A percentile compares a stretch with the other conserved stretches of the same genome.
These are phyloP conservation scores for Henicopernis longicauda DNA, from an alignment of 2,113 vertebrate genomes.

Conservation along the genomic window DNA sequence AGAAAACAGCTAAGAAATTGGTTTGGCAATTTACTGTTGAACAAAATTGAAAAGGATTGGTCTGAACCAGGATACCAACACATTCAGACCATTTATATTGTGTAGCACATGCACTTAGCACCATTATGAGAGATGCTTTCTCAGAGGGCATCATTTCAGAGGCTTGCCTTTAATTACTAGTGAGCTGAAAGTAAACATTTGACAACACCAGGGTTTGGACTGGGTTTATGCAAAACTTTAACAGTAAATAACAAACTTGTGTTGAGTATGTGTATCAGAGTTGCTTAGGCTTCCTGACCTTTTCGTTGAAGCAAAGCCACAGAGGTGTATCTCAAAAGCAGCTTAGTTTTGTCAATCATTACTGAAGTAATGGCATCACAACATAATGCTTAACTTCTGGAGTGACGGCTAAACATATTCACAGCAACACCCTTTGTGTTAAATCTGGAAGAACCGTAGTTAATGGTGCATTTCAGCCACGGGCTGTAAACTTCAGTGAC, in stretches of 20 bases:
- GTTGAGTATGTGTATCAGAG: background rate
- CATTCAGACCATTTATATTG: background rate
- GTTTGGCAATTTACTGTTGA: background rate
- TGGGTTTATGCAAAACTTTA: background rate
- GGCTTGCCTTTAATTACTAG: background rate
- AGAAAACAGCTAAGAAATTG: constrained; percentile 16
- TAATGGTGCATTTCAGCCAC: constrained; percentile 68
- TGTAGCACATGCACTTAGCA: background rate
- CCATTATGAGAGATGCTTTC: background rate
- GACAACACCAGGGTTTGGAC: background rate
- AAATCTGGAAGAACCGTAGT: constrained; percentile 56
- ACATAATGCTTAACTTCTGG: constrained; percentile 74
- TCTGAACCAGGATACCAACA: background rate
- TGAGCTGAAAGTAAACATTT: background rate
- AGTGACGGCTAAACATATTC: constrained; percentile 66
- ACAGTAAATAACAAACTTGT: background rate
- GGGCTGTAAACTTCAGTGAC: constrained; percentile 56
- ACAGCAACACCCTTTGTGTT: constrained; percentile 69
- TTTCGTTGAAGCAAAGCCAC: constrained; percentile 20
- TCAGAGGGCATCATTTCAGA: background rate
- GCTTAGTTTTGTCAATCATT: constrained; percentile 70
- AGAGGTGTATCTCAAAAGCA: constrained; percentile 6
- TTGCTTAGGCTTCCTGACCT: constrained; percentile 31
- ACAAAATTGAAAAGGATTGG: background rate
- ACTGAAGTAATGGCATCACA: constrained; percentile 38